Base-by-base conservation (phyloP, 2,113 vertebrate genomes). In the Prunella fulvescens region DNA sequence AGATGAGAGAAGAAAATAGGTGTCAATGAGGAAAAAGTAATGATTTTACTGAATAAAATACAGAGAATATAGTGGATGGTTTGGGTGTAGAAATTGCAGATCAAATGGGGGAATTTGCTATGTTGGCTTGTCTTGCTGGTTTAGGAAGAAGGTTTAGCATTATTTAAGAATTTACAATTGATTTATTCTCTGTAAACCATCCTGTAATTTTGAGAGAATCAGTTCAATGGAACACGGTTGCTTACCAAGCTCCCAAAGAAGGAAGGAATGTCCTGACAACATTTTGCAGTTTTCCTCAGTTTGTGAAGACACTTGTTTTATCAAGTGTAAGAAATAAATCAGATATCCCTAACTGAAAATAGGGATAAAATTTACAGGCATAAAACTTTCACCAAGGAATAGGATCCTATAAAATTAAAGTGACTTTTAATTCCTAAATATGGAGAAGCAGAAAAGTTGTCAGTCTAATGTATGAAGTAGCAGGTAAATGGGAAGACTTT, bases 401-500 rank as follows among this genome's bases (percentile, higher is more conserved):
- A 54, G 45, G 15, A 39, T 50, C 2, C 76, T 31, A 37, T 13
- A 53, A 79, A 91, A 39, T 47, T 23, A 56, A 79, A 86, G 8
- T 54, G 11, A 19, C 35, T 58, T 25, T 50, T 77, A 51, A 42
- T 65, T 77, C 11, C 26, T 28, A 51, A 69, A n/a, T 26, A 57
- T 3, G 37, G 40, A 81, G 60, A 81, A 84, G 14, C 13, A 80
- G 33, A 67, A 92, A 80, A 77, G 37, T 26, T 73, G 4, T 10
- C 14, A 23, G 26, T 39, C 15, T 56, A 50, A 77, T 81, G 42
- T 39, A 33, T 22, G 19, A 81, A 73, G 24, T 14, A 73, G n/a
- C 0, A 0, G 6, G 14, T 61, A 84, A 77, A 51, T 14, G 8
- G 19, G 33, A 47, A 73, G 3, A 26, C 1, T 47, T 56, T 33